Evolutionary conservation across 2,113 vertebrate species (phyloP).

Genomic region (Psittacula cyanocephala): DNA sequence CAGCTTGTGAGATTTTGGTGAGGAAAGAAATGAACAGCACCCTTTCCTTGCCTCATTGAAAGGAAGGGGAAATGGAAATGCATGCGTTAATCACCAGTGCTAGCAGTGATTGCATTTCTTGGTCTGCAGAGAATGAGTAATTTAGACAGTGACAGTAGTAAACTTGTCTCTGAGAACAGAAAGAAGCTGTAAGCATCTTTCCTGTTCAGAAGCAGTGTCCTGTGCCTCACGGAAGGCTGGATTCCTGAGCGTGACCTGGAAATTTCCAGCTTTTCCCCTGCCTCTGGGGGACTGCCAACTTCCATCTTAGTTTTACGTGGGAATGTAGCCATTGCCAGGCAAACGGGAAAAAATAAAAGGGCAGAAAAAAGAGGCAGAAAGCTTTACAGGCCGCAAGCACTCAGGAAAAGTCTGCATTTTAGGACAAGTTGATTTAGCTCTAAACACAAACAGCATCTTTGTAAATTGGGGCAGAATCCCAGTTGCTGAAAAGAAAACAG

Average conservation of each 20-base stretch:
- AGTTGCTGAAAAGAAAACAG: neutral
- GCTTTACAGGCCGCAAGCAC: neutral
- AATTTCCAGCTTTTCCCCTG: conserved; percentile 29
- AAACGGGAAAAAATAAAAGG: neutral
- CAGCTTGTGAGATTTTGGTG: neutral
- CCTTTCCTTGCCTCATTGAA: neutral
- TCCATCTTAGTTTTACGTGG: neutral
- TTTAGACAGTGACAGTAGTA: neutral
- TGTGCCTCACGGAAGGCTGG: neutral
- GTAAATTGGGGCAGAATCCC: neutral
- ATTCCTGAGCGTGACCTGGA: conserved; percentile 7
- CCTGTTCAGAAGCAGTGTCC: neutral
- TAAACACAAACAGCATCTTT: neutral
- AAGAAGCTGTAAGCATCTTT: conserved; percentile 27
- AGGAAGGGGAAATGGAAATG: neutral
- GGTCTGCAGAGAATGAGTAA: neutral
- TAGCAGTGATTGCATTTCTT: neutral
- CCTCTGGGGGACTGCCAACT: neutral
- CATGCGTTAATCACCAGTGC: neutral
- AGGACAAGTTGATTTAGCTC: neutral
- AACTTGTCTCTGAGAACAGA: conserved; percentile 24
- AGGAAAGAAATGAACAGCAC: neutral
- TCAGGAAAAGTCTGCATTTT: neutral
- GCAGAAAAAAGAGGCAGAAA: neutral
- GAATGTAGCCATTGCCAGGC: neutral